Evolutionary conservation across 2,113 vertebrate species (phyloP).

Genomic region (Scartelaos histophorus): DNA sequence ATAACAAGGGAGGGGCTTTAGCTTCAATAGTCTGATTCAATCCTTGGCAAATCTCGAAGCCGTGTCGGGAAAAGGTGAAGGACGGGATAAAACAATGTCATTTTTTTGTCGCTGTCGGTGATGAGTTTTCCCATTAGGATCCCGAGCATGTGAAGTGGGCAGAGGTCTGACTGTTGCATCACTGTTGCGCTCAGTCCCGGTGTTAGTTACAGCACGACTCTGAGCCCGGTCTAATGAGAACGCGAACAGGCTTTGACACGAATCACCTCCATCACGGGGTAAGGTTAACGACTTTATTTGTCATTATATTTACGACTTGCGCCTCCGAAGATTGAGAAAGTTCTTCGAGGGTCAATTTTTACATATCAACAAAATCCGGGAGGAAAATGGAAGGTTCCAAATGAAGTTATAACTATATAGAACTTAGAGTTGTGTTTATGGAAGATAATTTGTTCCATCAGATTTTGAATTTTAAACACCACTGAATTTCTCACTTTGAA

Average conservation of each 20-base stretch:
- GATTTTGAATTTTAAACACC: no score
- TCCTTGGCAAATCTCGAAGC: constrained; percentile 40
- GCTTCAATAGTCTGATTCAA: constrained; percentile 43
- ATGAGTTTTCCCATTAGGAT: constrained; percentile 25
- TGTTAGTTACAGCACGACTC: constrained; percentile 42
- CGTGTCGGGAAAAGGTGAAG: constrained; percentile 4
- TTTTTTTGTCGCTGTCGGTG: constrained; percentile 14
- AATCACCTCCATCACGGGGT: constrained; percentile 7
- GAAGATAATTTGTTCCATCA: no score
- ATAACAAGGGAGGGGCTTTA: background rate
- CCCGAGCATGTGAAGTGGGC: constrained; percentile 8
- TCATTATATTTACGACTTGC: constrained; percentile 15
- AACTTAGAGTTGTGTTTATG: no score
- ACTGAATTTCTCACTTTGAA: no score
- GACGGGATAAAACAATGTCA: background rate
- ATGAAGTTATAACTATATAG: no score
- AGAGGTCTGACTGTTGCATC: constrained; percentile 53
- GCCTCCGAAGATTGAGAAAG: constrained; percentile 15
- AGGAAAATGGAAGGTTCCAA: no score
- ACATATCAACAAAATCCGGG: no score
- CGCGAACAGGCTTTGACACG: constrained; percentile 42
- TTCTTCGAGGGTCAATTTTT: background rate
- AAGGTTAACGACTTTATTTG: background rate
- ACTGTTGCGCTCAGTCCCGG: constrained; percentile 34
- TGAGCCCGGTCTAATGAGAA: constrained; percentile 55